phyloP scores from a whole-genome alignment of 2,888 invertebrate genomes.

The Sussaba pulchella region DNA sequence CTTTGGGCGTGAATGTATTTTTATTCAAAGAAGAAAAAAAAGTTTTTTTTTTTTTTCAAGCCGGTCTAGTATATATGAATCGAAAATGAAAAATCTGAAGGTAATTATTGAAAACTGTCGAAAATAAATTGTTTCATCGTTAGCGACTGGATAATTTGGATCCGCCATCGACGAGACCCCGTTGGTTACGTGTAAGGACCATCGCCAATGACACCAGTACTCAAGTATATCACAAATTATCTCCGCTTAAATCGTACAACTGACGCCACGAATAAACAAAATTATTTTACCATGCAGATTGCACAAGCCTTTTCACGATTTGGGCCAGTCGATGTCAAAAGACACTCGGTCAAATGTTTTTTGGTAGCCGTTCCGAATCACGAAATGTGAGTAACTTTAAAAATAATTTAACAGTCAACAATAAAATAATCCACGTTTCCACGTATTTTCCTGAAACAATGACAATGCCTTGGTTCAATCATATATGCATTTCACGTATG shows the following conservation, averaged over 20 bases:
- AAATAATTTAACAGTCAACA: not conserved
- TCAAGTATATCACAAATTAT: slow-evolving; percentile 65
- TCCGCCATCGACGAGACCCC: slow-evolving; percentile 85
- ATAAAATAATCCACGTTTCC: too few relatives aligned
- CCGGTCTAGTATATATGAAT: not conserved
- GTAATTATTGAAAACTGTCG: slow-evolving; percentile 7
- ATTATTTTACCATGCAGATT: slow-evolving; percentile 83
- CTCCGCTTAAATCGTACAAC: not conserved
- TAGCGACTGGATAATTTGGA: slow-evolving; percentile 86
- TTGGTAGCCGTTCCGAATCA: slow-evolving; percentile 88
- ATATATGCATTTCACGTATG: too few relatives aligned
- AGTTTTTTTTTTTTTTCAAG: not conserved
- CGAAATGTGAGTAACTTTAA: slow-evolving; percentile 85
- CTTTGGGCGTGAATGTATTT: too few relatives aligned
- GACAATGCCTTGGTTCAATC: too few relatives aligned
- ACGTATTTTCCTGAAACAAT: too few relatives aligned
- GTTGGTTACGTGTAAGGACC: slow-evolving; percentile 85
- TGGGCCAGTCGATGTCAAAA: slow-evolving; percentile 88
- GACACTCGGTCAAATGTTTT: slow-evolving; percentile 85
- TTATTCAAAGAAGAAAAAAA: too few relatives aligned
- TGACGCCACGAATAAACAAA: not conserved
- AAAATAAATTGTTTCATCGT: slow-evolving; percentile 3
- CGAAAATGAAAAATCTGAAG: not conserved
- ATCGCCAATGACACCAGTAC: slow-evolving; percentile 65
- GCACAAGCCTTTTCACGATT: slow-evolving; percentile 86